Evolutionary conservation across 2,797 vertebrate genomes (phyloP).

Genomic region (Potorous gilbertii): DNA sequence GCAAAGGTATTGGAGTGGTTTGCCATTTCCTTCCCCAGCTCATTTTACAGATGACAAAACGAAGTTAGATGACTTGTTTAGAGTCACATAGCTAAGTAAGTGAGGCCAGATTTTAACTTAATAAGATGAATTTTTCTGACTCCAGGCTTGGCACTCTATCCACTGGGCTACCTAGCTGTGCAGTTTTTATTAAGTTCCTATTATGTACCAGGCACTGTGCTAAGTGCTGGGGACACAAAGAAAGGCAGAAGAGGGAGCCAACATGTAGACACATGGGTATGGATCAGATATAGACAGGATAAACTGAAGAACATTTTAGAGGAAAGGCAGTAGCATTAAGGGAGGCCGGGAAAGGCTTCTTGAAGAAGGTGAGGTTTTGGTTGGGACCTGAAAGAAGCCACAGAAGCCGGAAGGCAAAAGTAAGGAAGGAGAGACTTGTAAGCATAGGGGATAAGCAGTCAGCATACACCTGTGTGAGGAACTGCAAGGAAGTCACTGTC

Average conservation of each 20-base stretch:
- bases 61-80: neutral
- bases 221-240: neutral
- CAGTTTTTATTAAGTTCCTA: neutral
- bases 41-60: neutral
- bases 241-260: neutral
- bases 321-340: neutral
- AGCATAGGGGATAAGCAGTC: neutral
- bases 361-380: neutral
- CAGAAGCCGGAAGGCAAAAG: neutral
- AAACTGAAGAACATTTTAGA: neutral
- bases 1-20: neutral
- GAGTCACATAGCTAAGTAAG: too few species aligned
- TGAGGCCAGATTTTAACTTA: neutral
- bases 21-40: neutral
- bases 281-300: neutral
- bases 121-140: neutral
- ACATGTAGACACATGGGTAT: neutral
- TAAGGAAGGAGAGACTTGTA: neutral
- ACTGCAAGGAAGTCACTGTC: neutral
- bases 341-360: neutral
- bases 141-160: neutral
- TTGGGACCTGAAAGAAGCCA: neutral
- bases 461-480: neutral
- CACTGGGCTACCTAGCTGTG: neutral
- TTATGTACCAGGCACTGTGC: neutral